Evolutionary conservation across 2,797 vertebrate genomes (phyloP).

Genomic region (Vultur gryphus): DNA sequence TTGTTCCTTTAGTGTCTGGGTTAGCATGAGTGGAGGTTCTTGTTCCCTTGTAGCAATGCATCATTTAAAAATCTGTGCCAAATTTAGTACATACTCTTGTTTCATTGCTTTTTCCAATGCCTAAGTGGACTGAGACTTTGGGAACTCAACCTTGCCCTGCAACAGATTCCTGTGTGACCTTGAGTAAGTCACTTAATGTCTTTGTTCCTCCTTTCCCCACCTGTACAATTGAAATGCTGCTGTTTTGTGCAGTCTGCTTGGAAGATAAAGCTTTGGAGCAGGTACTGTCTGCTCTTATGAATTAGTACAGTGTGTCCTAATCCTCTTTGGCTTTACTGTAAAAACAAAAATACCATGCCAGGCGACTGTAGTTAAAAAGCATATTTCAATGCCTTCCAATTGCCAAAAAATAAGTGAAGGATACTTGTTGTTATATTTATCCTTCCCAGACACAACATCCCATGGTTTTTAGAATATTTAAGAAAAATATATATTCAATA

Average conservation of each 20-base stretch:
- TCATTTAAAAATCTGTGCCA: slow-evolving; percentile 58
- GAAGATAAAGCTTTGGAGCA: slow-evolving; percentile 8
- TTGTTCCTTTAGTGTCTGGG: background rate
- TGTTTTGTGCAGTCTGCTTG: background rate
- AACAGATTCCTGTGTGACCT: background rate
- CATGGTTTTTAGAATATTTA: background rate
- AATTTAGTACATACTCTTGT: slow-evolving; percentile 57
- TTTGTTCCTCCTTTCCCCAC: background rate
- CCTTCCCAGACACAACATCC: slow-evolving; percentile 22
- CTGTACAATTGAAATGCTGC: background rate
- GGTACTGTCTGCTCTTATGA: background rate
- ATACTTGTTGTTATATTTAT: background rate
- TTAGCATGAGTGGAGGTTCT: slow-evolving; percentile 3
- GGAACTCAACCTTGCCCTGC: background rate
- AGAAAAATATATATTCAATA: background rate
- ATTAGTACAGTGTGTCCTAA: slow-evolving; percentile 3
- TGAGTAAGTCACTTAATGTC: background rate
- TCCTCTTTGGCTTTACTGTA: slow-evolving; percentile 1
- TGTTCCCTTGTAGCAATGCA: slow-evolving; percentile 31
- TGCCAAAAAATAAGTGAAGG: slow-evolving; percentile 25
- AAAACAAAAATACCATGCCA: background rate
- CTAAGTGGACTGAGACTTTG: background rate
- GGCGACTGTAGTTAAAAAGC: background rate
- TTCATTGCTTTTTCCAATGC: slow-evolving; percentile 60
- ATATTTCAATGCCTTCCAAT: slow-evolving; percentile 5